A percentile compares a stretch with the other conserved stretches of the same genome.
phyloP scores from a whole-genome alignment of 2,113 vertebrate species.

The Cebus imitator region DNA sequence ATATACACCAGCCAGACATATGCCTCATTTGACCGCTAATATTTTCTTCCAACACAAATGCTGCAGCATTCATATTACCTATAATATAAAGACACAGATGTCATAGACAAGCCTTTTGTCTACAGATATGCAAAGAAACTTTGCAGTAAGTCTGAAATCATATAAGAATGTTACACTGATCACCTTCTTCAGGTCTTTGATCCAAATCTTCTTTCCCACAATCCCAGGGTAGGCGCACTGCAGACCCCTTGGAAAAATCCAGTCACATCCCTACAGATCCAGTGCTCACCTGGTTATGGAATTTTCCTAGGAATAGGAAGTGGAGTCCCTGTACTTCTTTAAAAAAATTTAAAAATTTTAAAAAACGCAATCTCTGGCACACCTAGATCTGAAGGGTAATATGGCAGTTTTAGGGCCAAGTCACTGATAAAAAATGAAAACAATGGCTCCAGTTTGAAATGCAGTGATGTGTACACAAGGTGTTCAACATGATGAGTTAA shows the following conservation, averaged over 20 bases:
- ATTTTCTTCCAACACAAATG: neutral
- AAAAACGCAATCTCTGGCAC: neutral
- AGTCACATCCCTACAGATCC: neutral
- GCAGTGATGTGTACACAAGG: neutral
- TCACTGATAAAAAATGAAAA: slow-evolving; percentile 9
- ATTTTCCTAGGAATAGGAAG: neutral
- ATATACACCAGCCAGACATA: neutral
- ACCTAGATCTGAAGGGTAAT: neutral
- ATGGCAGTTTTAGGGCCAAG: neutral
- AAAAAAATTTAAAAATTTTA: neutral
- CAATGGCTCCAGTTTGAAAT: neutral
- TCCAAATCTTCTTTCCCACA: neutral
- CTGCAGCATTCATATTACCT: neutral
- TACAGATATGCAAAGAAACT: neutral
- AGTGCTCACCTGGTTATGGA: neutral
- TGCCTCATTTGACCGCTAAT: neutral
- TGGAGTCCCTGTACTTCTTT: neutral
- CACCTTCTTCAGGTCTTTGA: neutral
- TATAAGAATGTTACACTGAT: neutral
- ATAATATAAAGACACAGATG: neutral
- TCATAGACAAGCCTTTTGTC: neutral
- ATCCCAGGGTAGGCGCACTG: neutral
- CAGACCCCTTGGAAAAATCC: neutral
- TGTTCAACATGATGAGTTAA: neutral
- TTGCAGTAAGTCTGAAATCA: neutral